These are phyloP conservation scores for Tiliqua scincoides DNA, from an alignment of 2,113 vertebrate genomes.

Conservation along the genomic window DNA sequence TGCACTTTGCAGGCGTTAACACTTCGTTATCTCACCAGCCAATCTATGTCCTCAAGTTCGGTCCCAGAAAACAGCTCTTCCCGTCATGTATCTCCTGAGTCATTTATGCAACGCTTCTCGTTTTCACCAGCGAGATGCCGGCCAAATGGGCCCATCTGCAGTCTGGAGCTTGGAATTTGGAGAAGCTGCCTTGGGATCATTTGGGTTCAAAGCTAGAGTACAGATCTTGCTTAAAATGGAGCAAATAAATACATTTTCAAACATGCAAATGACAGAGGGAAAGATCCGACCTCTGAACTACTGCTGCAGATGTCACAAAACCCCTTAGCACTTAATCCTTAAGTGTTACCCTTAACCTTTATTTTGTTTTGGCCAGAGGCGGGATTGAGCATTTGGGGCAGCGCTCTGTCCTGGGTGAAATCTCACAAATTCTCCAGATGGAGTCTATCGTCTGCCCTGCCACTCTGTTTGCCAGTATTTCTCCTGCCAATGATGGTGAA, in stretches of 20 bases:
- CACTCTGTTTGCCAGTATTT: not conserved
- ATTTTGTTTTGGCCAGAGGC: too few species aligned
- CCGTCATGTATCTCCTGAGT: not conserved
- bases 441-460: not conserved
- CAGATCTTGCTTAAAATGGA: too few species aligned
- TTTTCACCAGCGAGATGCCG: not conserved
- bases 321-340: not conserved
- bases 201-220: too few species aligned
- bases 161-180: not conserved
- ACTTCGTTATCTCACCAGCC: not conserved
- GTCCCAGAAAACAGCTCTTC: not conserved
- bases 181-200: too few species aligned
- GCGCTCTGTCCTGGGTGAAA: not conserved
- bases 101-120: not conserved
- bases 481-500: not conserved
- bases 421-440: not conserved
- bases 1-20: not conserved
- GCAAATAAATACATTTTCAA: not conserved
- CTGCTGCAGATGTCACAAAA: not conserved
- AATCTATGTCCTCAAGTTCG: not conserved
- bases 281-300: not conserved
- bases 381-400: not conserved
- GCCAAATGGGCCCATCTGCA: not conserved
- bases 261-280: not conserved
- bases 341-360: too few species aligned